Base-by-base conservation (phyloP, 2,113 vertebrate genomes). In the Uria lomvia region DNA sequence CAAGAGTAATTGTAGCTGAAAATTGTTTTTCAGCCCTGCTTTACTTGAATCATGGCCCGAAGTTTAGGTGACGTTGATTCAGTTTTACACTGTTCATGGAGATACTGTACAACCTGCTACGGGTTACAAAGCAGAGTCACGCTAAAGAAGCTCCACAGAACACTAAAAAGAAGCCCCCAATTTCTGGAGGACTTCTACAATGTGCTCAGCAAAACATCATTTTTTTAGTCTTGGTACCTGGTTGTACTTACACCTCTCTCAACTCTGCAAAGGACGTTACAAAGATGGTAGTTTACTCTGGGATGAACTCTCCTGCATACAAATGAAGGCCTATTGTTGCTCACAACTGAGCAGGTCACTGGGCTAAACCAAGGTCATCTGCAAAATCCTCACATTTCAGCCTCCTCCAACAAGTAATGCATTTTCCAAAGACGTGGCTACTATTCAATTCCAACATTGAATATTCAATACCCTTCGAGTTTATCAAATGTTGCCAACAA, bases 371-470 rank as follows among this genome's bases (percentile, higher is more conserved):
- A 90, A 88, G 83, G 86, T 87, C 71, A 95, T 71, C 88, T 53
- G 56, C 73, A 82, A 92, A 95, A 87, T 79, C 38, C 91, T 96
- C 96, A 90, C 71, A 82, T 95, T 94, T 96, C 96, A 88, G 71
- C 42, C 63, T 38, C n/a, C 65, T 86, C 52, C 67, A 74, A 60
- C 86, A 95, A 84, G 50, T 20, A 63, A 66, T 27, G 63, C 58
- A 83, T 86, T 97, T 92, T 92, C 50, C 71, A 94, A 90, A 94
- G 93, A 87, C 2, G 26, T 20, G 66, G 45, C 73, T 83, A 81
- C 75, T 74, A 92, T 84, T 94, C 59, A 81, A 75, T 70, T 75
- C 66, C 88, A 85, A 79, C 89, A 70, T 6, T 40, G 66, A 86
- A 87, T 21, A 95, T 23, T 66, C 84, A 92, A 95, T 32, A 91